Conservation (phyloP, 30 jellyfish, hydroid and myxozoan species). For the Hydractinia echinata region DNA sequence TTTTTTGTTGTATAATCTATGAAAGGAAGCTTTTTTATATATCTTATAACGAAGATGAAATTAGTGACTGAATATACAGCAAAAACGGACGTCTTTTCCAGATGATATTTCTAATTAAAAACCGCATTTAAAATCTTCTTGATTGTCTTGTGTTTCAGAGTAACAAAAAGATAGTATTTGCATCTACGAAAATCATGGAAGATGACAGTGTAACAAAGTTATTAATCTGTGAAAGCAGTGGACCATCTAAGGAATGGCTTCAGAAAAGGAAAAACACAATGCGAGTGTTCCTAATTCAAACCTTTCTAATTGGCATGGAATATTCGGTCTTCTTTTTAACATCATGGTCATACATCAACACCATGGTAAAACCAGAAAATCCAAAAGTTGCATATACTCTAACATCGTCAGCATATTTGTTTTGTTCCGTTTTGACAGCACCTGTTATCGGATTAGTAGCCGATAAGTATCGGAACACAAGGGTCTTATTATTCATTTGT, state of each 20-base stretch:
- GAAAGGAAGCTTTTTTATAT: too few relatives aligned
- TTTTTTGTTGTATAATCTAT: too few relatives aligned
- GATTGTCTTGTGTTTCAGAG: too few relatives aligned
- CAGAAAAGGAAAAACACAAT: neutral
- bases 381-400: constrained; percentile 15
- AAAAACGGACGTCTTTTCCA: too few relatives aligned
- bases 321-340: constrained; percentile 20
- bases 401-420: constrained; percentile 6
- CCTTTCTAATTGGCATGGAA: constrained; percentile 14
- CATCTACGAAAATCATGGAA: too few relatives aligned
- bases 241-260: neutral
- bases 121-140: too few relatives aligned
- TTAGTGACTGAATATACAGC: too few relatives aligned
- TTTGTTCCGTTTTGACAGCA: constrained; percentile 11
- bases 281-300: neutral
- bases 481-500: neutral
- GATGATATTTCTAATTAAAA: too few relatives aligned
- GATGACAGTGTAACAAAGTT: too few relatives aligned
- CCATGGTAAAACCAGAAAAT: neutral
- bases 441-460: constrained; percentile 16
- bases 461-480: constrained; percentile 14
- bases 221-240: too few relatives aligned
- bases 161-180: too few relatives aligned
- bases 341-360: constrained; percentile 22
- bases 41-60: too few relatives aligned